Evolutionary conservation across 2,888 invertebrate genomes (phyloP).

Genomic region (Synanthedon tipuliformis): DNA sequence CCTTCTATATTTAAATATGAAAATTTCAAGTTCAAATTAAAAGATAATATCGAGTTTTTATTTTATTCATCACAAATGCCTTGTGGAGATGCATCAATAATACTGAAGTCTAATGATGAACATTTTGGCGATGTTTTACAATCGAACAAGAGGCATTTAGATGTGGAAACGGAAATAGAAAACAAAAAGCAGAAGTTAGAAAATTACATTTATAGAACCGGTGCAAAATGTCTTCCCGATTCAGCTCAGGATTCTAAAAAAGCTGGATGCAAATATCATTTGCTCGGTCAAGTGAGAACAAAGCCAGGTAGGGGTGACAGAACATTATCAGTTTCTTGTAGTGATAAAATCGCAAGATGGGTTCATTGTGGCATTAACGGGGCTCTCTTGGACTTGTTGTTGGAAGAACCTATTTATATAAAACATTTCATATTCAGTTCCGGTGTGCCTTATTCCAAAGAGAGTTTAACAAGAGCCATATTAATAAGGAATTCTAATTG

Average conservation of each 20-base stretch:
- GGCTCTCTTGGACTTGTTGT: conserved; percentile 76
- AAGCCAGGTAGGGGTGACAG: conserved; percentile 93
- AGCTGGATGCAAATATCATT: conserved; percentile 74
- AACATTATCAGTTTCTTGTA: conserved; percentile 91
- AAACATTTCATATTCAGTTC: conserved; percentile 78
- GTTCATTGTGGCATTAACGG: conserved; percentile 88
- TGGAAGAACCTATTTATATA: conserved; percentile 77
- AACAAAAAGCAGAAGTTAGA: conserved; percentile 20
- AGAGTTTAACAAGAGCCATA: conserved; percentile 69
- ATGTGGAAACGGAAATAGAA: conserved; percentile 1
- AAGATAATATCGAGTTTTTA: conserved; percentile 75
- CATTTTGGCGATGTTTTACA: conserved; percentile 34
- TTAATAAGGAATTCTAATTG: conserved; percentile 31
- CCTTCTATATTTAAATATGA: conserved; percentile 35
- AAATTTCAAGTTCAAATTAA: conserved; percentile 56
- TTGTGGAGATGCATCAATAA: conserved; percentile 94
- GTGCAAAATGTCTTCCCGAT: conserved; percentile 83
- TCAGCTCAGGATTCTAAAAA: conserved; percentile 68
- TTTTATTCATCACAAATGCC: conserved; percentile 90
- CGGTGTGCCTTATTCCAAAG: conserved; percentile 71
- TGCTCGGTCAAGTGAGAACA: conserved; percentile 78
- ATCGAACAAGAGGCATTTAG: conserved; percentile 24
- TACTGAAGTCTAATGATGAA: conserved; percentile 62
- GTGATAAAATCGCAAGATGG: conserved; percentile 95
- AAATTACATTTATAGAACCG: conserved; percentile 77